Evolutionary conservation across 2,888 invertebrate genomes (phyloP), one percentile per base, ranked within the genome.

Genomic region (Melitaea athalia): DNA sequence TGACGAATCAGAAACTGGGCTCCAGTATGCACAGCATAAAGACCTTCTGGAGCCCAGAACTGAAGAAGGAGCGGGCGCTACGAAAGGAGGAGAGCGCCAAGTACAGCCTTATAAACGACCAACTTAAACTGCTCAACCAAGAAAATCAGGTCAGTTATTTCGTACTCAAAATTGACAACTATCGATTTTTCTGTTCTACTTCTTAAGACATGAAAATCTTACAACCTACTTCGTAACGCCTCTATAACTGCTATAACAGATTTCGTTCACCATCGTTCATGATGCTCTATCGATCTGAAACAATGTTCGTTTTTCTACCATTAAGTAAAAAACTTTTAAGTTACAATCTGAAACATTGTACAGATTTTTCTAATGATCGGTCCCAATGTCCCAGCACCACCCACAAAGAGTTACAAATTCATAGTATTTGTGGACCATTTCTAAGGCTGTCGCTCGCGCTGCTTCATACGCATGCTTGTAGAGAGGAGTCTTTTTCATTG

Each of bases 1-100:
- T 98, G 85, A 98, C 98, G 76, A 98, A 98, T 90, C 98, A 99
- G 93, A 99, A 99, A 92, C 94, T 99, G 80, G 98, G 98, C 87
- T 98, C 98, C 85, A 98, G 98, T 82, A 99, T 99, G 99, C 99
- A 99, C 93, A 99, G 98, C 92, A 99, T 99, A 91, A 99, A 99
- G 94, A 99, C 99, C 67, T 99, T 99, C 93, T 99, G 99, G 99
- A 99, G 99, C 86, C 99, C 99, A 24, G 99, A 99, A 93, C 94
- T 99, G 88, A 99, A 99, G 93, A 99, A 99, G 92, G 99, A 99
- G 92, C 94, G 99, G 75, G 98, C 98, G 63, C 88, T 99, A 79
- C 94, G 99, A 78, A 99, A 99, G 87, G 99, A 99, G 90, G 99
- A 99, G 92, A 97, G 98, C 87, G 98, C 98, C 84, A 98, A 99